These are phyloP conservation scores for Propithecus deckenii DNA, from an alignment of 2,797 vertebrate species.

Conservation along the genomic window DNA sequence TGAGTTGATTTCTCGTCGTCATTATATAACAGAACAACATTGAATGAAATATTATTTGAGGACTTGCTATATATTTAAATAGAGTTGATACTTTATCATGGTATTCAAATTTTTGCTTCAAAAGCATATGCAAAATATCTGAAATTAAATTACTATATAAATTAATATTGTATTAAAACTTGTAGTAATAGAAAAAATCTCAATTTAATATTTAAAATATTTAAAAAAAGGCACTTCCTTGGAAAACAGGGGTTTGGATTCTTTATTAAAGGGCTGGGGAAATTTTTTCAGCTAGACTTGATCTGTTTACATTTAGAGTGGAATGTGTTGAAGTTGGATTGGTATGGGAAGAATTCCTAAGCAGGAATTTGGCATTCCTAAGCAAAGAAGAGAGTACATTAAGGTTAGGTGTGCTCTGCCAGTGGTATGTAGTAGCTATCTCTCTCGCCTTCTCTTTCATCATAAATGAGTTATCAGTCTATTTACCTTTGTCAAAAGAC, in stretches of 20 bases:
- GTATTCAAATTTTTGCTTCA: not conserved
- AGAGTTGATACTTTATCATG: not conserved
- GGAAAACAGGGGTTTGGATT: not conserved
- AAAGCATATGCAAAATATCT: not conserved
- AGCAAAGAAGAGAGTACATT: slow-evolving; percentile 23
- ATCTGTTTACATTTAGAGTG: slow-evolving; percentile 33
- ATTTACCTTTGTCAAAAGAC: not conserved
- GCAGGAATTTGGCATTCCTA: slow-evolving; percentile 25
- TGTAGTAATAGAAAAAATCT: not conserved
- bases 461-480: not conserved
- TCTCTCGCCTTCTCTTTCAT: not conserved
- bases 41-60: not conserved
- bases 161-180: not conserved
- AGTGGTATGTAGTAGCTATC: not conserved
- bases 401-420: not conserved
- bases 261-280: not conserved
- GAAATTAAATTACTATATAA: not conserved
- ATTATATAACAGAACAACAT: not conserved
- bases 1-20: too few relatives aligned
- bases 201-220: not conserved
- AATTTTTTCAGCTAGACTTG: slow-evolving; percentile 25
- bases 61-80: not conserved
- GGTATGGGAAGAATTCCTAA: slow-evolving; percentile 45
- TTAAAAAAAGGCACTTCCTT: not conserved
- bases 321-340: slow-evolving; percentile 53